These are phyloP conservation scores for Nothoprocta perdicaria DNA, from an alignment of 2,113 vertebrate genomes.

Conservation along the genomic window DNA sequence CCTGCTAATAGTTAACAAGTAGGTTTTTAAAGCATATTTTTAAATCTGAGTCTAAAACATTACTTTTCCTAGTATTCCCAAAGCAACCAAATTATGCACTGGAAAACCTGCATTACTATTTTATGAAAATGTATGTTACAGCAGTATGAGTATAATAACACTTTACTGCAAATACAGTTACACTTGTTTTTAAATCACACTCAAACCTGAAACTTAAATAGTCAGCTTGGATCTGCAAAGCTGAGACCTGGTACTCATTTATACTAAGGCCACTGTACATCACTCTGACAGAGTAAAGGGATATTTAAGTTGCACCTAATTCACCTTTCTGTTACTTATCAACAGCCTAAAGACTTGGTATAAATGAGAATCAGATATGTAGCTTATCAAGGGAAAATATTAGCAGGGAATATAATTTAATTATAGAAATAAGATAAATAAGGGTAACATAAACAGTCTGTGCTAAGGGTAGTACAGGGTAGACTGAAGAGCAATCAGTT, in stretches of 20 bases:
- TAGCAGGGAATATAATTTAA: neutral
- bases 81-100: neutral
- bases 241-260: neutral
- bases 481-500: constrained; percentile 15
- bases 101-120: neutral
- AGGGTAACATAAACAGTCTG: neutral
- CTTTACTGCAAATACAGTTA: neutral
- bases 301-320: neutral
- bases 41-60: neutral
- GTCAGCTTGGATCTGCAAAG: neutral
- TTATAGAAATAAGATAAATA: neutral
- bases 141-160: neutral
- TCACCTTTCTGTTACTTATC: neutral
- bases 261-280: neutral
- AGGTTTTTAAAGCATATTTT: neutral
- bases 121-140: neutral
- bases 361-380: neutral
- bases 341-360: neutral
- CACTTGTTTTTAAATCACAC: neutral
- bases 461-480: neutral
- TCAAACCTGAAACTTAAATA: neutral
- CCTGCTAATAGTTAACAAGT: constrained; percentile 19
- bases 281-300: neutral
- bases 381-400: neutral
- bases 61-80: neutral